Evolutionary conservation across 2,888 invertebrate species (phyloP), one percentile per base, ranked within the genome.

Genomic region (Villa cingulata): DNA sequence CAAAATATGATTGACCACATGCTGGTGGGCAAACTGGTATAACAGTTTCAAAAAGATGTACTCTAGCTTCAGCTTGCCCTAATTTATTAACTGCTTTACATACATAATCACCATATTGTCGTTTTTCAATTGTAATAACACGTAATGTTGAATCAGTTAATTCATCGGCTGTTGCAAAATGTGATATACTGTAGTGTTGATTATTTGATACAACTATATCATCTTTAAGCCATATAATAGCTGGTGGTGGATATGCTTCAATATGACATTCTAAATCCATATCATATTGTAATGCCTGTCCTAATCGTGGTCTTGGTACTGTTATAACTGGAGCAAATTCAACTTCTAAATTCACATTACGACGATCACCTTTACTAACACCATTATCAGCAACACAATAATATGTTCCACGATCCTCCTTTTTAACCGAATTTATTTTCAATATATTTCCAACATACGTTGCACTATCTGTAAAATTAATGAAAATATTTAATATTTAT

Each of bases 241-340:
- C 88, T 0, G 95, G 94, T 4, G 89, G 89, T 0, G 95, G 95
- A 68, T 91, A 92, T 0, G 94, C 94, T 63, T 90, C 90, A 15
- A 92, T 86, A 65, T 91, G 91, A 60, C 95, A 95, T 61, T 94
- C 92, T 53, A 95, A 66, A 60, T 92, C 89, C 83, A 92, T 91
- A 58, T 94, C 90, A 61, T 90, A 92, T 63, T 91, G 91, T 12
- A 92, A 70, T 0, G 92, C 92, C 74, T 78, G 78, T 14, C 89
- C 89, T 32, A 90, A 70, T 19, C 90, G 74, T 0, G 90, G 90
- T 18, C 86, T 72, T 0, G 88, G 87, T 14, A 86, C 86, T 0
- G 83, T 80, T 41, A 92, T 85, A 0, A 89, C 87, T 0, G 92
- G 92, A 0, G 87, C 76, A 59, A 92, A 90, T 63, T 90, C 90